Evolutionary conservation across 1,140 invertebrate species (phyloP).

Genomic region (Dryas iulia): DNA sequence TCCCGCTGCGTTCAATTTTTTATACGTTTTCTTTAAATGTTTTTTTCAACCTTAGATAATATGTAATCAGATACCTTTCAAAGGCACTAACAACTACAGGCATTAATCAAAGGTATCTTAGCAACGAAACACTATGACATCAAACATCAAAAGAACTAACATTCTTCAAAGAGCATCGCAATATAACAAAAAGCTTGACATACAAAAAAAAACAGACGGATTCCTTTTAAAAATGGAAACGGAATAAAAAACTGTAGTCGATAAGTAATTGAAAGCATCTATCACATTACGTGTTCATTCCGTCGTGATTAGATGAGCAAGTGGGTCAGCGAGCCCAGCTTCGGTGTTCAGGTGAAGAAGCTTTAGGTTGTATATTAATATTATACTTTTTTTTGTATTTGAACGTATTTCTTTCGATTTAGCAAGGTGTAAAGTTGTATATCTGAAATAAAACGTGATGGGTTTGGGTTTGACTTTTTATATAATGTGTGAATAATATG

Average conservation of each 20-base stretch:
- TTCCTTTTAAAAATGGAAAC: not conserved
- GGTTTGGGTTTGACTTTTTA: no score
- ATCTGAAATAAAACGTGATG: no score
- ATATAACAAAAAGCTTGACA: not conserved
- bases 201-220: not conserved
- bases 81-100: not conserved
- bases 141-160: not conserved
- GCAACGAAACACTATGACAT: not conserved
- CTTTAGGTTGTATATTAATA: no score
- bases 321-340: conserved; percentile 17
- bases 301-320: conserved; percentile 16
- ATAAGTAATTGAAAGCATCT: conserved; percentile 5
- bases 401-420: no score
- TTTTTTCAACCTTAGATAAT: no score
- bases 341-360: conserved; percentile 13
- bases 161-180: not conserved
- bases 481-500: no score
- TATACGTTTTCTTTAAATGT: no score
- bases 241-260: not conserved
- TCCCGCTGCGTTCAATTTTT: no score
- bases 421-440: no score
- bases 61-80: not conserved
- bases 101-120: not conserved
- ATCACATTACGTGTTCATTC: conserved; percentile 19
- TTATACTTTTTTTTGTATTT: no score